Evolutionary conservation across 2,888 invertebrate species (phyloP).

Genomic region (Sminthurides aquaticus): DNA sequence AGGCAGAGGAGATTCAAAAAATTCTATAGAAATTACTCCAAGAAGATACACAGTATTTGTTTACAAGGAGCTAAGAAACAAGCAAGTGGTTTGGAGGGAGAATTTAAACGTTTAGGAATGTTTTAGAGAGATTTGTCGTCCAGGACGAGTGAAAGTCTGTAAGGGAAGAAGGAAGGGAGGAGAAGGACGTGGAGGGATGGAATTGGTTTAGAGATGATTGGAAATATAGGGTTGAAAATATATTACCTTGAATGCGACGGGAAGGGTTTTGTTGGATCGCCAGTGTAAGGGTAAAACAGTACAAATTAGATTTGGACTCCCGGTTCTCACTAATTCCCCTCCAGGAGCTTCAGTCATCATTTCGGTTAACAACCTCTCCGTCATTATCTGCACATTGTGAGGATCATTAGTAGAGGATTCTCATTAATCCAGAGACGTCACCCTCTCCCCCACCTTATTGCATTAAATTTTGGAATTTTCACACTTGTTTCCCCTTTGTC

Average conservation of each 20-base stretch:
- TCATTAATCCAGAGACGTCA: neutral
- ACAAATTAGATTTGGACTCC: conserved; percentile 90
- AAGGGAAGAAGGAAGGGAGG: no score
- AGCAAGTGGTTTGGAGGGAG: neutral
- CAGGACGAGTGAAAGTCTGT: no score
- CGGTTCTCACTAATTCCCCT: conserved; percentile 82
- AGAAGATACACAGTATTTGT: no score
- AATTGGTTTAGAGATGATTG: no score
- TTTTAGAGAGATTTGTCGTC: neutral
- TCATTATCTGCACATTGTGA: conserved; percentile 33
- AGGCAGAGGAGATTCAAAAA: neutral
- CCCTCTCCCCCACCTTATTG: neutral
- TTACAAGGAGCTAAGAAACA: neutral
- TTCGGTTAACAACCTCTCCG: conserved; percentile 38
- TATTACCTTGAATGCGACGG: conserved; percentile 79
- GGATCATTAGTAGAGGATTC: neutral
- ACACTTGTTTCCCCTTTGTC: neutral
- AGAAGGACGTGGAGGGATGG: no score
- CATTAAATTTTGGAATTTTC: neutral
- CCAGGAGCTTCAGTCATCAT: conserved; percentile 78
- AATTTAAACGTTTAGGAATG: neutral
- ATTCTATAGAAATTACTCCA: no score
- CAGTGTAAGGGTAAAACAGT: conserved; percentile 92
- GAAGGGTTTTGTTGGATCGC: conserved; percentile 96
- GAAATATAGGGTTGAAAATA: no score